Conservation (phyloP, 2,888 invertebrate species). For the Drosophila ezoana region DNA sequence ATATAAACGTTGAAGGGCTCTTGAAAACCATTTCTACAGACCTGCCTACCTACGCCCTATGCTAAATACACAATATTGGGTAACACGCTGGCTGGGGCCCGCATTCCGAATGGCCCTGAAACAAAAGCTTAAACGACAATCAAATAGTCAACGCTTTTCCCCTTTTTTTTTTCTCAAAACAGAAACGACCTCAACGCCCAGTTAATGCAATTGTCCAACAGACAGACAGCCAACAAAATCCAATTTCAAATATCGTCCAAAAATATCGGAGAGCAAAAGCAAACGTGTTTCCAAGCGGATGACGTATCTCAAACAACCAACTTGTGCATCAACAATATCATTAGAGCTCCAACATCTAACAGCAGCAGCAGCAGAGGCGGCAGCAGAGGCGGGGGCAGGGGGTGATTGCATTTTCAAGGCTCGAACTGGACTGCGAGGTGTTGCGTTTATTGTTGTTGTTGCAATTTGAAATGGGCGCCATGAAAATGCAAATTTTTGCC, state of each 20-base stretch:
- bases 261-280: constrained; percentile 24
- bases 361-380: constrained; percentile 11
- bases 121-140: constrained; percentile 36
- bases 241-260: constrained; percentile 34
- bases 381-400: constrained; percentile 1
- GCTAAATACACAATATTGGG: constrained; percentile 47
- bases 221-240: constrained; percentile 23
- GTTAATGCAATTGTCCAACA: constrained; percentile 48
- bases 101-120: constrained; percentile 52
- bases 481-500: constrained; percentile 74
- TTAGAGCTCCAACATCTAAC: constrained; percentile 54
- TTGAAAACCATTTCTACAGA: constrained; percentile 8
- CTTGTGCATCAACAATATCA: constrained; percentile 58
- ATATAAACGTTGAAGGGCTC: constrained; percentile 10
- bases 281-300: constrained; percentile 58
- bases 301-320: constrained; percentile 35
- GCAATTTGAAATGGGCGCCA: constrained; percentile 43
- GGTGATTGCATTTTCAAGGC: constrained; percentile 63
- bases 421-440: constrained; percentile 43
- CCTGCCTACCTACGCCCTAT: constrained; percentile 52
- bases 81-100: constrained; percentile 38
- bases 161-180: constrained; percentile 27
- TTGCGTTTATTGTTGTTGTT: constrained; percentile 11
- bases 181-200: constrained; percentile 45
- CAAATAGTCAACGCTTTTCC: constrained; percentile 53